Evolutionary conservation across 2,113 vertebrate genomes (phyloP), one percentile per base, ranked within the genome.

Genomic region (Helogale parvula): DNA sequence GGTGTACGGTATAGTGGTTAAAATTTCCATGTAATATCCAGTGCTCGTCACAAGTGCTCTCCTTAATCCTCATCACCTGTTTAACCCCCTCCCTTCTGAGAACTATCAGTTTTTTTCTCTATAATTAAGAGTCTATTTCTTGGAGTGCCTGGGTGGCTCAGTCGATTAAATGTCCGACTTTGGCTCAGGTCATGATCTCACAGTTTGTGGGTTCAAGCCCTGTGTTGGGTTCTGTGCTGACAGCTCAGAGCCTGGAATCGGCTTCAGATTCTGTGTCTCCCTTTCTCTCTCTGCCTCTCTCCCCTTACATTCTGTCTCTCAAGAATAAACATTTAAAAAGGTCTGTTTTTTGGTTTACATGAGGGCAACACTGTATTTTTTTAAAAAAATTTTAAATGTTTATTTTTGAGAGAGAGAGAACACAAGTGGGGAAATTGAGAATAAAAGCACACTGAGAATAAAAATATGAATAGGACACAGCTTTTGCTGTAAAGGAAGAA

Each of bases 401-500:
- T 57, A 60, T 60, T 60, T 60, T 60, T 60, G 57, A 60, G 57
- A 60, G 41, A 41, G 54, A 57, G 21, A 60, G 57, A 60, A 60
- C 57, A 60, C 19, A 60, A 60, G 57, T 23, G 57, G 21, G 57
- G 57, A 21, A 60, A 60, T 60, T 60, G 21, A 23, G 57, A 60
- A 60, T 23, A 60, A 60, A 60, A 21, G 57, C 7, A 95, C 41
- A 35, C n/a, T 71, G 31, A 80, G 38, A 83, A 80, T 92, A 92
- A 88, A 93, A 84, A 65, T 83, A 77, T 69, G n/a, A 79, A 41
- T 74, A 68, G 71, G 54, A 47, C 6, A n/a, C 52, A 25, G 35
- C 77, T 92, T 94, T 91, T 93, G 60, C 65, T 86, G 31, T 86
- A 85, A 90, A 92, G 38, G 38, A 84, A 79, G 94, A 92, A 72